These are phyloP conservation scores for Eptesicus fuscus DNA, from an alignment of 2,113 vertebrate species.

Conservation along the genomic window DNA sequence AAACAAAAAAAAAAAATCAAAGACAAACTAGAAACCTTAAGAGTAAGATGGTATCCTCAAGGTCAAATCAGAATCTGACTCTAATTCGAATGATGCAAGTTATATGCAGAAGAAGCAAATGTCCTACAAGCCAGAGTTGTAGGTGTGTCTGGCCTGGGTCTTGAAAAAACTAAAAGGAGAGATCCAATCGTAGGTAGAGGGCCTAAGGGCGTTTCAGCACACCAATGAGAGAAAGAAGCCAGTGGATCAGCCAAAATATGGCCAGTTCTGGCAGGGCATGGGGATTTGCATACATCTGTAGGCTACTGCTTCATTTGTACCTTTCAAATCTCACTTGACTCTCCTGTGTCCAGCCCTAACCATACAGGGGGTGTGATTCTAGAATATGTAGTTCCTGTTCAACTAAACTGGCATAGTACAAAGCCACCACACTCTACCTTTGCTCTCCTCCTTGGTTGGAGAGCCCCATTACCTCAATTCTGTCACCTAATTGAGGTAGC, in stretches of 20 bases:
- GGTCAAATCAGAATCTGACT: neutral
- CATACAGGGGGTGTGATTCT: neutral
- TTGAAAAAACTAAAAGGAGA: neutral
- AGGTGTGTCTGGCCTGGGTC: too few species aligned
- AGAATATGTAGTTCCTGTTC: neutral
- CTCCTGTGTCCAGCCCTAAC: neutral
- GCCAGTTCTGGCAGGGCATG: accelerated
- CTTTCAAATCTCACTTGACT: neutral
- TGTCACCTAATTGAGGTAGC: neutral
- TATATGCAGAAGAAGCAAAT: neutral
- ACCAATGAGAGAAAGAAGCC: neutral
- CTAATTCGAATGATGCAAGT: neutral
- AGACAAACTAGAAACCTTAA: neutral
- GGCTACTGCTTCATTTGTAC: neutral
- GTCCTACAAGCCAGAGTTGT: accelerated
- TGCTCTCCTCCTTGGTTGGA: neutral
- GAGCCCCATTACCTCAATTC: neutral
- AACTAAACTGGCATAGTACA: neutral
- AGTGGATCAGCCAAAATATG: neutral
- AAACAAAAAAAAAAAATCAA: neutral
- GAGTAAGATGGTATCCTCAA: neutral
- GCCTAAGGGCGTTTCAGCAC: neutral
- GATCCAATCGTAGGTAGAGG: neutral
- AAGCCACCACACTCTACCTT: neutral
- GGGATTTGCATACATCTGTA: accelerated